Conservation (phyloP, 2,113 vertebrate species). For the Protobothrops flavoviridis region DNA sequence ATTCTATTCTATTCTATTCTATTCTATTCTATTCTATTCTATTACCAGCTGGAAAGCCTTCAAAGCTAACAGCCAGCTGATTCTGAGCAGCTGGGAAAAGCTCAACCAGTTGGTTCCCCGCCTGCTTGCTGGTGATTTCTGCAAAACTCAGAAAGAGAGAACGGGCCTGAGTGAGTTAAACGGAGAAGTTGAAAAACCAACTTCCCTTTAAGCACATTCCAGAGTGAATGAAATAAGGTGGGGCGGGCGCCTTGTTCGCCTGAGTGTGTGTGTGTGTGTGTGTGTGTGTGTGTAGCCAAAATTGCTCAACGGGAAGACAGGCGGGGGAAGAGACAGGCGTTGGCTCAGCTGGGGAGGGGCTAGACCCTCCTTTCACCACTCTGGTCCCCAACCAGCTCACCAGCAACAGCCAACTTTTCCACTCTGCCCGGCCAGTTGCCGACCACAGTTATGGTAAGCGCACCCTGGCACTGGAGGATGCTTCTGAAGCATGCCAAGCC, state of each 20-base stretch:
- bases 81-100: background rate
- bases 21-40: too few relatives aligned
- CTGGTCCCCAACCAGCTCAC: accelerated
- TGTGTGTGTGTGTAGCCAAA: background rate
- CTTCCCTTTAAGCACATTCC: background rate
- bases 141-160: background rate
- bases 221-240: background rate
- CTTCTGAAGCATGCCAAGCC: background rate
- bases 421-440: accelerated
- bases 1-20: too few relatives aligned
- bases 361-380: background rate
- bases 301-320: background rate
- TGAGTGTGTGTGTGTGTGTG: background rate
- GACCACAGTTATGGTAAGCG: conserved; percentile 45
- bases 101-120: background rate
- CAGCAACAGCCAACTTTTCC: background rate
- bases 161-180: accelerated
- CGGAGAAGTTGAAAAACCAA: accelerated
- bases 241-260: background rate
- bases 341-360: background rate
- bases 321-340: background rate
- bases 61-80: background rate
- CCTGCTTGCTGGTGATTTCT: background rate
- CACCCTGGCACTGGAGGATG: accelerated
- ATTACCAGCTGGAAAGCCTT: background rate